Percentiles rank a stretch among this genome's conserved stretches.
Conservation (phyloP, 2,113 vertebrate genomes). For the Gobio gobio region DNA sequence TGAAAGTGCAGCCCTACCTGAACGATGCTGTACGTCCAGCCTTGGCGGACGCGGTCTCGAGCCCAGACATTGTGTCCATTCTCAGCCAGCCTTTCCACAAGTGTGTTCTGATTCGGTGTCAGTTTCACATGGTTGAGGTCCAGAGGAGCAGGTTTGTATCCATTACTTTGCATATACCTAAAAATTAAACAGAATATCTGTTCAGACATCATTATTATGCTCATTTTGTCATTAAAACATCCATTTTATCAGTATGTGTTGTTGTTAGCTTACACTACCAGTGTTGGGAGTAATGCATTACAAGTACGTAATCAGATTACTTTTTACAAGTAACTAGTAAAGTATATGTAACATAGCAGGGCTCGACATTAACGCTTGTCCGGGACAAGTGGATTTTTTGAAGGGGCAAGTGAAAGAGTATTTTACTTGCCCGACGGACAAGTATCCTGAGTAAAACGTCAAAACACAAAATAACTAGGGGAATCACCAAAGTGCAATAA, state of each 20-base stretch:
- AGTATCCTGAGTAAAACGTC: too few relatives aligned
- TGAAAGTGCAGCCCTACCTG: slow-evolving; percentile 72
- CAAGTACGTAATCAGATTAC: too few relatives aligned
- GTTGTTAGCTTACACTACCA: background rate
- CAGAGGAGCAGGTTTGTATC: slow-evolving; percentile 88
- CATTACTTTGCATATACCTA: slow-evolving; percentile 86
- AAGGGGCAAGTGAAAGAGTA: too few relatives aligned
- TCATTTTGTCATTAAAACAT: background rate
- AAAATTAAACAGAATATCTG: background rate
- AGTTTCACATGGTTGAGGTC: slow-evolving; percentile 88
- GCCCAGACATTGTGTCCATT: slow-evolving; percentile 94
- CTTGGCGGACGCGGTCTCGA: slow-evolving; percentile 86
- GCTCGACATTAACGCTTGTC: too few relatives aligned
- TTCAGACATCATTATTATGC: background rate
- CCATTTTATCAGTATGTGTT: background rate
- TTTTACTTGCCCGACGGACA: too few relatives aligned
- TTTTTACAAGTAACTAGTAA: too few relatives aligned
- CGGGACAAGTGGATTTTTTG: too few relatives aligned
- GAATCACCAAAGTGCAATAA: too few relatives aligned
- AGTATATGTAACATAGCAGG: too few relatives aligned
- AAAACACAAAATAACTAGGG: too few relatives aligned
- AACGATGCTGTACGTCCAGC: slow-evolving; percentile 90
- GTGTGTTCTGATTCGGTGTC: slow-evolving; percentile 88
- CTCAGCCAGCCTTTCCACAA: slow-evolving; percentile 90
- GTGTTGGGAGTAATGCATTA: too few relatives aligned